These are phyloP conservation scores for Hippasteria phrygiana DNA, from an alignment of 53 echinoderm and acorn worm genomes.

Conservation along the genomic window DNA sequence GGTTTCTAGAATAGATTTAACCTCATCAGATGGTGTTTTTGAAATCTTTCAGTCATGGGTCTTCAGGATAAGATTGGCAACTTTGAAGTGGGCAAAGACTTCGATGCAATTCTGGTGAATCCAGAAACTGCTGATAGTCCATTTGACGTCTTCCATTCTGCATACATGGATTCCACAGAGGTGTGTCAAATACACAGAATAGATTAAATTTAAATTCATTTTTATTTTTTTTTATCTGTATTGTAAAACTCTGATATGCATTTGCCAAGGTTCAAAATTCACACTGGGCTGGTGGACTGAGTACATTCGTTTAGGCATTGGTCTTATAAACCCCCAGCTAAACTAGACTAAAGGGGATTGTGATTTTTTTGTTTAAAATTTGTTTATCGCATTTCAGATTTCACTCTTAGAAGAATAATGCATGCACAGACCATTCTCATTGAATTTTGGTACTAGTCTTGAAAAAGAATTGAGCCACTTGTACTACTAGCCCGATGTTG, in stretches of 20 bases:
- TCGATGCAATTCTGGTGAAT: conserved; percentile 83
- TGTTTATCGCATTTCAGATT: no score
- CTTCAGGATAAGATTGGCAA: conserved; percentile 80
- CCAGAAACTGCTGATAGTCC: conserved; percentile 56
- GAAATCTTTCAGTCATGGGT: conserved; percentile 70
- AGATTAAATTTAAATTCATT: neutral
- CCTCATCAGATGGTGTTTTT: neutral
- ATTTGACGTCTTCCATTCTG: conserved; percentile 67
- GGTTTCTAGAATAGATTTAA: neutral
- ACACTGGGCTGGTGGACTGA: no score
- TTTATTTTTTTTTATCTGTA: neutral
- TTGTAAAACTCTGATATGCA: neutral
- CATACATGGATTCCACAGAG: conserved; percentile 59
- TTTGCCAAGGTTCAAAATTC: no score
- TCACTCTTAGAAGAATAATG: no score
- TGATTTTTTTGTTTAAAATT: no score
- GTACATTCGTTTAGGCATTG: no score
- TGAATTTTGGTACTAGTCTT: no score
- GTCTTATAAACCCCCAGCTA: no score
- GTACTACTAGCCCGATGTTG: no score
- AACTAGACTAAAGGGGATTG: no score
- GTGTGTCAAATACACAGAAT: neutral
- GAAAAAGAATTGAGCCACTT: no score
- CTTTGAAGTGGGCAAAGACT: conserved; percentile 89
- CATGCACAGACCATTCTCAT: no score